These are phyloP conservation scores for Sterrhoptilus dennistouni DNA, from an alignment of 2,113 vertebrate species.

Conservation along the genomic window DNA sequence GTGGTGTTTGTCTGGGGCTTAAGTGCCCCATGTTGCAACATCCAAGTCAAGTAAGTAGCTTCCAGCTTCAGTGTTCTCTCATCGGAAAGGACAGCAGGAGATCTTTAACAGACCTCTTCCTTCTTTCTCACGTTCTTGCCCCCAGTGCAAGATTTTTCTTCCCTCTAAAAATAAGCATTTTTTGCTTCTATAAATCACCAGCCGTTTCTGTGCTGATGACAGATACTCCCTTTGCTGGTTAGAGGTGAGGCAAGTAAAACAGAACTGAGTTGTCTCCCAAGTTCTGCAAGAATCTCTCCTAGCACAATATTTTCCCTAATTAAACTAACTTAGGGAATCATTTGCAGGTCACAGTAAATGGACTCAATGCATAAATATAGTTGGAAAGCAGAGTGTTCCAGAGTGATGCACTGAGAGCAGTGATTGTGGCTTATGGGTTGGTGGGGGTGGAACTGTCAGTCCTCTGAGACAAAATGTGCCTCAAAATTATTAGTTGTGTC, in stretches of 20 bases:
- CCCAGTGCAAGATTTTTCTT: not conserved
- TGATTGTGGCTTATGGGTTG: not conserved
- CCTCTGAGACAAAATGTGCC: not conserved
- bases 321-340: not conserved
- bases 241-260: not conserved
- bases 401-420: not conserved
- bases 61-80: not conserved
- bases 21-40: fast-evolving
- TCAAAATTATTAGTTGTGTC: not conserved
- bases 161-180: not conserved
- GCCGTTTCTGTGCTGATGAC: not conserved
- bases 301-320: not conserved
- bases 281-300: not conserved
- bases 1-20: not conserved
- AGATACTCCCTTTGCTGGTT: not conserved
- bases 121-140: not conserved
- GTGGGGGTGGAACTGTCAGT: not conserved
- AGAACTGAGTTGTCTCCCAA: not conserved
- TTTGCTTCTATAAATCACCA: not conserved
- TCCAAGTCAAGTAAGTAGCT: not conserved
- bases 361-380: not conserved
- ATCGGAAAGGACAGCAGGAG: not conserved
- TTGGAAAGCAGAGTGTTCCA: not conserved
- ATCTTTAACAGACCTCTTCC: not conserved
- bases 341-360: not conserved